These are phyloP conservation scores for Platysteira castanea DNA, from an alignment of 2,113 vertebrate genomes.

Conservation along the genomic window DNA sequence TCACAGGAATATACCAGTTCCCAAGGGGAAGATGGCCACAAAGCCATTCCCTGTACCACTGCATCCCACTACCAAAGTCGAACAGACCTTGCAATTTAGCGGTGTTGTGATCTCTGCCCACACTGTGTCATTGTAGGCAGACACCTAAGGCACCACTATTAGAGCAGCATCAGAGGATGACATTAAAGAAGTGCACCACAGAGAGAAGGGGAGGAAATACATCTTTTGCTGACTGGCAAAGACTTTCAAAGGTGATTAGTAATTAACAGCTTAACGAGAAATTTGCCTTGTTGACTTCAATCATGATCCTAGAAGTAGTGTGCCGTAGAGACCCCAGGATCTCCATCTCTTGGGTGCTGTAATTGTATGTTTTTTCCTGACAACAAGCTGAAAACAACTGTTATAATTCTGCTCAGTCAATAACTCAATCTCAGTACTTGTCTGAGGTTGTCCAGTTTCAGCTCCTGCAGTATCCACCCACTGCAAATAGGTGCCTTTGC, in stretches of 20 bases:
- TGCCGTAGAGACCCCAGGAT: neutral
- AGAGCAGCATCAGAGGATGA: neutral
- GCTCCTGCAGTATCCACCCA: neutral
- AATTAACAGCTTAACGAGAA: neutral
- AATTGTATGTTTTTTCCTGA: neutral
- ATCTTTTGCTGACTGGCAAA: neutral
- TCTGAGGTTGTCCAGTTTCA: neutral
- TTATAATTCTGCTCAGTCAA: neutral
- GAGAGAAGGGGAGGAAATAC: neutral
- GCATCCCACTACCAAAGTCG: accelerated
- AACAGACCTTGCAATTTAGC: neutral
- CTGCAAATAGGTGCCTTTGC: neutral
- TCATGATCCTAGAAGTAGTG: neutral
- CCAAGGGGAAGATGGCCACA: neutral
- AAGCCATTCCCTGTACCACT: neutral
- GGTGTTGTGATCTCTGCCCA: neutral
- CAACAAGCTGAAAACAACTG: neutral
- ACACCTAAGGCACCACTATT: neutral
- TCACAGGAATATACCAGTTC: neutral
- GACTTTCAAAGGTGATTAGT: neutral
- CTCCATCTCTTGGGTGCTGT: neutral
- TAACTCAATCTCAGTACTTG: neutral
- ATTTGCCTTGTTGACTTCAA: neutral
- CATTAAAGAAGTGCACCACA: neutral
- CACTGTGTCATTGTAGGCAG: accelerated